These are phyloP conservation scores for Dromas ardeola DNA, from an alignment of 2,113 vertebrate species.

Conservation along the genomic window DNA sequence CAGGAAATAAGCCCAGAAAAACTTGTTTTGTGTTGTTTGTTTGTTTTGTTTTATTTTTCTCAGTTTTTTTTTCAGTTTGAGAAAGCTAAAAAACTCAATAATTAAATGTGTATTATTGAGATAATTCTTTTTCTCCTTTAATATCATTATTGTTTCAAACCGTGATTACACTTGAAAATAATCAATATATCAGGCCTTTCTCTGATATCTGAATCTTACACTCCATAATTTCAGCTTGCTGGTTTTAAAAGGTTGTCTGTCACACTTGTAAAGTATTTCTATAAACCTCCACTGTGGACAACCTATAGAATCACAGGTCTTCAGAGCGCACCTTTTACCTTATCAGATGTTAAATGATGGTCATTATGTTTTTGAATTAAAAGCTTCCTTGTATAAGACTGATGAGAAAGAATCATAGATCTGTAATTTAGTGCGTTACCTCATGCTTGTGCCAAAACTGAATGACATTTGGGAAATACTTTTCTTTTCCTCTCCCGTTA, in stretches of 20 bases:
- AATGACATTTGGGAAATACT: not conserved
- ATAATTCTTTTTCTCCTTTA: not conserved
- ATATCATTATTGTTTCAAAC: not conserved
- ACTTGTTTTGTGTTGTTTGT: rapidly evolving
- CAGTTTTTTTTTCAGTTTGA: not conserved
- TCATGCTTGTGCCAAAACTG: not conserved
- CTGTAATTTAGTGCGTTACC: not conserved
- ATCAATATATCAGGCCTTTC: not conserved
- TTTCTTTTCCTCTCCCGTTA: not conserved
- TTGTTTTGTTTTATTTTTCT: not conserved
- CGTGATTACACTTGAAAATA: not conserved
- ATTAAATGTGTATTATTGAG: not conserved
- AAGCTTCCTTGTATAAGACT: not conserved
- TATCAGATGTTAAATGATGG: not conserved
- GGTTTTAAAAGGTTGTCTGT: not conserved
- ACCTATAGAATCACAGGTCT: not conserved
- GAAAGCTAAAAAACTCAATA: not conserved
- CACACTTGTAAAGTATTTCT: not conserved
- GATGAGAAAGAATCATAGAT: not conserved
- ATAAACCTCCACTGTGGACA: not conserved
- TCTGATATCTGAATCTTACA: not conserved
- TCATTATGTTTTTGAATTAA: not conserved
- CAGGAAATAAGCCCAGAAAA: not conserved
- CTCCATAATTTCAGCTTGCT: not conserved
- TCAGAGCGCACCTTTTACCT: not conserved